Base-by-base conservation (phyloP, 2,888 invertebrate genomes). In the Adelphocoris suturalis region DNA sequence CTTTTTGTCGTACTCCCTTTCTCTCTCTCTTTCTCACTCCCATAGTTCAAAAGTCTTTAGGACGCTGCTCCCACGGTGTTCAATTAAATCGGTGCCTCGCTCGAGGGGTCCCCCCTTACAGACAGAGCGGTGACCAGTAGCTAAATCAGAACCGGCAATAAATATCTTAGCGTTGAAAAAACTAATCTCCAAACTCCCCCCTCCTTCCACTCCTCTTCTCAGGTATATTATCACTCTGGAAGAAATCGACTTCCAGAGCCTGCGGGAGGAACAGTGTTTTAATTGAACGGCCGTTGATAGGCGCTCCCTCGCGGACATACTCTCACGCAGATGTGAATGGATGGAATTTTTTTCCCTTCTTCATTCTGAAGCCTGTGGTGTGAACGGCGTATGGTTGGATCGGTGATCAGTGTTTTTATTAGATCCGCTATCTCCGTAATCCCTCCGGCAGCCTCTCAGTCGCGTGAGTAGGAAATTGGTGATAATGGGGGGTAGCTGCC, bases 61-160 rank as follows among this genome's bases (percentile, higher is more conserved):
- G 57, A 27, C 47, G 48, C 87, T 76, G 75, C 87, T 87, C 87
- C 87, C 87, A 87, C 87, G 87, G 87, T 76, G 87, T 87, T 87
- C 87, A 87, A 87, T 87, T 87, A 87, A 87, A 87, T 52, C 27
- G 48, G 89, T 37, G 55, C 57, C 57, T 47, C 86, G 61, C 87
- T 52, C 47, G 87, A 87, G 87, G 75, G 37, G 78, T 68, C 37
- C 87, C 68, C 68, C 48, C n/a, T 46, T 57, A 27, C 86, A 46
- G 19, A 37, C n/a, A 55, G 61, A 75, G 89, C 61, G 89, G 61
- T 89, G 81, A 89, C 81, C 82, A 61, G 81, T 82, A 89, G 89
- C 89, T 82, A 89, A 89, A 87, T 87, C 87, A 87, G 87, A 87
- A 52, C 76, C 78, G 76, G 87, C 78, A 87, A 87, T 87, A 87